These are phyloP conservation scores for Eublepharis macularius DNA, from an alignment of 2,113 vertebrate genomes.

Conservation along the genomic window DNA sequence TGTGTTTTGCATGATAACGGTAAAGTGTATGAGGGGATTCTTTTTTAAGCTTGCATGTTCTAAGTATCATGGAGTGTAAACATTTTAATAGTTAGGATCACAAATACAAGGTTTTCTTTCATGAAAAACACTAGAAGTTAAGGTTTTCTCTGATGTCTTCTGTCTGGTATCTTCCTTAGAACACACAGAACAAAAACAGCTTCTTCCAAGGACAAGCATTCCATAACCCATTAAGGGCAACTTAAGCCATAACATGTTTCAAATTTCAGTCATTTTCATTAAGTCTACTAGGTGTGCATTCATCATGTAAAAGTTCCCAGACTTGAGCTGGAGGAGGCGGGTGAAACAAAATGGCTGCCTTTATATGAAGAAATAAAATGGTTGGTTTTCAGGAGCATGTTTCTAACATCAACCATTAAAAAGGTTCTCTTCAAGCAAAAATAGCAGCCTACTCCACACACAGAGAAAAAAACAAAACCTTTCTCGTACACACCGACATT, in stretches of 20 bases:
- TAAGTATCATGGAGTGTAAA: background rate
- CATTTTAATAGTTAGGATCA: background rate
- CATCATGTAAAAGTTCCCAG: background rate
- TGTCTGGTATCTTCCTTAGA: background rate
- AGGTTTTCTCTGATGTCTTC: background rate
- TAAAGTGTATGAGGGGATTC: background rate
- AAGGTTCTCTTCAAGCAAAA: slow-evolving; percentile 22
- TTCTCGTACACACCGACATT: background rate
- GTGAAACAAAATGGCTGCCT: slow-evolving; percentile 7
- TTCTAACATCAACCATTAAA: background rate
- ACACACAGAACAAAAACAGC: background rate
- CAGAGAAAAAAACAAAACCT: background rate
- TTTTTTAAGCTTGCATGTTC: background rate
- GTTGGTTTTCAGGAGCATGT: background rate
- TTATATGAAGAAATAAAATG: slow-evolving; percentile 27
- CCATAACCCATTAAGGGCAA: slow-evolving; percentile 28
- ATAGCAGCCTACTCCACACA: background rate
- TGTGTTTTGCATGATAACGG: too few species aligned
- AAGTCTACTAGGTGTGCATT: background rate
- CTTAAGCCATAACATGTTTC: slow-evolving; percentile 34
- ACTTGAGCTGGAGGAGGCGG: background rate
- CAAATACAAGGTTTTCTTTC: background rate
- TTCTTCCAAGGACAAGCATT: background rate
- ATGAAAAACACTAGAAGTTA: background rate
- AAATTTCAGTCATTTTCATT: background rate